These are phyloP conservation scores for Dolichallabes microphthalmus DNA, from an alignment of 2,113 vertebrate species.

Conservation along the genomic window DNA sequence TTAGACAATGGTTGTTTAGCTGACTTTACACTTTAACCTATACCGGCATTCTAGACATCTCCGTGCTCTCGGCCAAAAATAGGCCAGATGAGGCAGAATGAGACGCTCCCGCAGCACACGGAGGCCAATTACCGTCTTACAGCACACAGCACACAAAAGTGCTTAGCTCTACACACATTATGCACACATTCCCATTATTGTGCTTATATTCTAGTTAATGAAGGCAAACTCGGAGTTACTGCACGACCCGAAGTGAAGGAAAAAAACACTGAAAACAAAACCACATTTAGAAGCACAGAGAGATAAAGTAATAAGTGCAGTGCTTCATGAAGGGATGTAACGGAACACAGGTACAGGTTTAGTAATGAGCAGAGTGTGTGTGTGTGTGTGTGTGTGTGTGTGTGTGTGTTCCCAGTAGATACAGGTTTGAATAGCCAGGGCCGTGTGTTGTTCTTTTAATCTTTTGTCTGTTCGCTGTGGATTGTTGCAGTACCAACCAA, in stretches of 20 bases:
- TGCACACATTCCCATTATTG: constrained; percentile 26
- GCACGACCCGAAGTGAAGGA: constrained; percentile 5
- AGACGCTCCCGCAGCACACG: constrained; percentile 36
- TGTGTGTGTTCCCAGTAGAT: too few relatives aligned
- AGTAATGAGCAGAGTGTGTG: too few relatives aligned
- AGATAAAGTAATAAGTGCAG: background rate
- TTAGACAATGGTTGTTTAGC: constrained; percentile 39
- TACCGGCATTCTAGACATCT: constrained; percentile 30
- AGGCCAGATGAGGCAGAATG: constrained; percentile 38
- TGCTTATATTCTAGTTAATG: constrained; percentile 10
- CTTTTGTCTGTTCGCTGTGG: background rate
- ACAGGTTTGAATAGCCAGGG: too few relatives aligned
- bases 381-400: too few relatives aligned
- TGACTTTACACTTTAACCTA: constrained; percentile 31
- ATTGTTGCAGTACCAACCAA: too few relatives aligned
- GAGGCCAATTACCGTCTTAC: constrained; percentile 47
- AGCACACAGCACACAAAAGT: constrained; percentile 55
- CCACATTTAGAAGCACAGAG: background rate
- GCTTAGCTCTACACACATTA: constrained; percentile 35
- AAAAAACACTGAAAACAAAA: background rate
- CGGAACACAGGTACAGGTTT: background rate
- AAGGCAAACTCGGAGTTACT: constrained; percentile 34
- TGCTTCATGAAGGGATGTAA: background rate
- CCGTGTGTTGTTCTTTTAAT: background rate
- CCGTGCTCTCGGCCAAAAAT: constrained; percentile 37